Conservation (phyloP, 2,113 vertebrate species). For the Arenaria interpres region DNA sequence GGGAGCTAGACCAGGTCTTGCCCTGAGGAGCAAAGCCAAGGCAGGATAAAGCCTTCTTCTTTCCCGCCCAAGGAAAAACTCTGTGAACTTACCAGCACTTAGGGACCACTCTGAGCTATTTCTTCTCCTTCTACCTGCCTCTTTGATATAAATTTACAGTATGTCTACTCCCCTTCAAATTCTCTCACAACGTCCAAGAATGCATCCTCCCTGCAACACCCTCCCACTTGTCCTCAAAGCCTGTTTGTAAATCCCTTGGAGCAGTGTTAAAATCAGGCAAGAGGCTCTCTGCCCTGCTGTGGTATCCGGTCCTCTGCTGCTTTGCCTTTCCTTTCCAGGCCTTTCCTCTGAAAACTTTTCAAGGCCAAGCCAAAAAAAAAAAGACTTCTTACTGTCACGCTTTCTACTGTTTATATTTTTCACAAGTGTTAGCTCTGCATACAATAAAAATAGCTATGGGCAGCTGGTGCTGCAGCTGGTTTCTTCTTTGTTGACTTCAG, state of each 20-base stretch:
- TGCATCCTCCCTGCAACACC: not conserved
- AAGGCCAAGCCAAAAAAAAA: not conserved
- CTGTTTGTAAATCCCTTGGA: not conserved
- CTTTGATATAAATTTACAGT: not conserved
- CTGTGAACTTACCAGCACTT: not conserved
- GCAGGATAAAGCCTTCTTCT: not conserved
- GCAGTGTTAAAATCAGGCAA: not conserved
- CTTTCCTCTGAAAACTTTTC: not conserved
- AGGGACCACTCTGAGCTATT: not conserved
- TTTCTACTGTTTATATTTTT: not conserved
- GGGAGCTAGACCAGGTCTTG: not conserved
- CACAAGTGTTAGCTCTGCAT: not conserved
- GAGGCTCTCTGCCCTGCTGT: not conserved
- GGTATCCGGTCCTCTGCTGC: not conserved
- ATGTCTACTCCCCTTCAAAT: not conserved
- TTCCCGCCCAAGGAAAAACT: not conserved
- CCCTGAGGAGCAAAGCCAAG: slow-evolving; percentile 9
- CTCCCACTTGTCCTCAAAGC: not conserved
- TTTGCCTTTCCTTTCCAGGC: not conserved
- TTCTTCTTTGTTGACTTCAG: not conserved
- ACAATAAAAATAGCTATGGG: not conserved
- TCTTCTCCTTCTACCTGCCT: not conserved
- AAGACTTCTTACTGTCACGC: not conserved
- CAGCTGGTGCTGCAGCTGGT: not conserved
- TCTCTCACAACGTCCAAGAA: not conserved